Evolutionary conservation across 2,888 invertebrate species (phyloP), one percentile per base, ranked within the genome.

Genomic region (Noctua comes): DNA sequence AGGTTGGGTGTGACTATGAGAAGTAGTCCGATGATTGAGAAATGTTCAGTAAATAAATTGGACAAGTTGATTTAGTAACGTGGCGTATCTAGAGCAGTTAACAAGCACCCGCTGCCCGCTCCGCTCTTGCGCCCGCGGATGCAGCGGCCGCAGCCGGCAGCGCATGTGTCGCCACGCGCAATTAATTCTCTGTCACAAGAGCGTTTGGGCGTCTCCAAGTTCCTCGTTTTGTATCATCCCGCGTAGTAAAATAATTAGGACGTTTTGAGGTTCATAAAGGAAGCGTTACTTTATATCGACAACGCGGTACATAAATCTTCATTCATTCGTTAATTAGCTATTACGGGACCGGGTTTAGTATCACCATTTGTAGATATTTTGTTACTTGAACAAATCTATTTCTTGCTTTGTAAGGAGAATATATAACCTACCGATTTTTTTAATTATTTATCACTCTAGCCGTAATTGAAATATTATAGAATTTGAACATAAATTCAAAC

Each of bases 191-290:
- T 96, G 96, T 97, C 96, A 96, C 96, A 96, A 94, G 93, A 96
- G 96, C 96, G 96, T 96, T 96, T 96, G 96, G 96, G 96, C 96
- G 96, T 96, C 96, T 94, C 96, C 92, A 88, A 91, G 92, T 92
- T 95, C 90, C 93, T 96, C 94, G 93, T 96, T 96, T 96, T 96
- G 95, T 94, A 92, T 93, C 93, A 90, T 93, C 93, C 92, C 93
- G 94, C 91, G 93, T 95, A 94, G 96, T 95, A 95, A 95, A 95
- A 96, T 97, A 97, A 97, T 97, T 97, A 97, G 97, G 96, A 96
- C 96, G 96, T 96, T 96, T 96, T 96, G 96, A 96, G 95, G 95
- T 95, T 96, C 95, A 95, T 96, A 96, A 96, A 96, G 96, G 96
- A 96, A 96, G 91, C 94, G 95, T 95, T 96, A 96, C 96, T 96